Evolutionary conservation across 1,140 invertebrate genomes (phyloP), one percentile per base, ranked within the genome.

Genomic region (Drosophila watanabei): DNA sequence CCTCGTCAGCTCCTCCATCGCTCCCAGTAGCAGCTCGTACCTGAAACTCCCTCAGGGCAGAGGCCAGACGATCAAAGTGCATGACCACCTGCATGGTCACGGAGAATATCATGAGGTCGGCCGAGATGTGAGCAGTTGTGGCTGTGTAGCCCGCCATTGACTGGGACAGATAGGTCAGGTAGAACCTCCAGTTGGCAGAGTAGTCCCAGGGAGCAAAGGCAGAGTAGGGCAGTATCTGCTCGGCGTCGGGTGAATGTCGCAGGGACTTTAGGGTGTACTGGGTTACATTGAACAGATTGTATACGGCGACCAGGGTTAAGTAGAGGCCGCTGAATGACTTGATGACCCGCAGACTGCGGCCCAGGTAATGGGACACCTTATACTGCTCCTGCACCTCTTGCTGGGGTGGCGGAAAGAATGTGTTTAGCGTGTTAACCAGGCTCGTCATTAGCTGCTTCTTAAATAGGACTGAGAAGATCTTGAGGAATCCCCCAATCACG

Each of bases 1-100:
- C 82, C 13, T 72, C 24, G 0, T 33, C 18, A 13, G 39, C 51
- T 11, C 48, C 58, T 1, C 1, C 9, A 5, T 20, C 16, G 1
- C 1, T n/a, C 18, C 7, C 41, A 11, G 32, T 16, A 2, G 33
- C n/a, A 0, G 39, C 11, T 13, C 66, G 30, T 7, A 77, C 28
- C 16, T 58, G 6, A n/a, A 87, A 52, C 16, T 70, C 45, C 11
- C 35, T 24, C 1, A 87, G 48, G 9, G 32, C 28, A 10, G 35
- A 58, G 16, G 75, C 58, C 3, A 92, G 16, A 30, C 75, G 69
- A 9, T 92, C 71, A 28, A 79, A 92, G 54, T 92, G 89, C 90
- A 92, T 92, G 7, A 84, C 69, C 3, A 80, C 61, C 66, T 92
- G 90, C 39, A 73, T 82, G 13, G 73, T 64, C 32, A 84, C 63